Evolutionary conservation across 2,888 invertebrate species (phyloP), one percentile per base, ranked within the genome.

Genomic region (Drosophila neutralis): DNA sequence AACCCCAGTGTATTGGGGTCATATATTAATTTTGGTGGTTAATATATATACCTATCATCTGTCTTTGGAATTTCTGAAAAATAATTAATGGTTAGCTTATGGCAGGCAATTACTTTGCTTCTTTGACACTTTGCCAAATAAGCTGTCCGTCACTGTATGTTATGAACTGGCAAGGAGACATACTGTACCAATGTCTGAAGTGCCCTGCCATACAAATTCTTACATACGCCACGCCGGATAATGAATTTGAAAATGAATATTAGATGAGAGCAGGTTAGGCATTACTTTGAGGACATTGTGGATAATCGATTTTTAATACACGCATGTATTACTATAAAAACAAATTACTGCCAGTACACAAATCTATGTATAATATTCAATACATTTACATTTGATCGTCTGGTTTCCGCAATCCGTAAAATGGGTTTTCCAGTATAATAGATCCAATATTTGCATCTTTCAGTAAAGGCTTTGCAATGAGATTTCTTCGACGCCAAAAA

Each of bases 381-480:
- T 59, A 72, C 24, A 70, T 48, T 94, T 94, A 97, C 97, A 95
- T 93, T 95, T 98, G 98, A 92, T 97, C 95, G 78, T 95, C 95
- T 1, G 98, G 98, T 93, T 98, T 98, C 77, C 98, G 94, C 2
- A 95, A 93, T 38, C 98, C 98, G 93, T 98, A 98, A 94, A 98
- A 99, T 13, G 99, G 99, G 93, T 99, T 99, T 94, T 99, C 99
- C 79, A 99, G 93, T 73, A 99, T 95, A 60, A 99, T 96, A 2
- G 99, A 97, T 59, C 97, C 98, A 83, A 99, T 98, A 48, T 97
- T 97, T 31, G 95, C 95, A 92, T 98, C 97, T 92, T 97, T 97
- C 7, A 99, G 93, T 67, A 99, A 93, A 4, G 99, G 99, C 88
- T 97, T 97, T 10, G 98, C 99, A 94, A 99, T 96, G 53, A 98